Evolutionary conservation across 2,888 invertebrate species (phyloP), one percentile per base, ranked within the genome.

Genomic region (Serrognathus titanus): DNA sequence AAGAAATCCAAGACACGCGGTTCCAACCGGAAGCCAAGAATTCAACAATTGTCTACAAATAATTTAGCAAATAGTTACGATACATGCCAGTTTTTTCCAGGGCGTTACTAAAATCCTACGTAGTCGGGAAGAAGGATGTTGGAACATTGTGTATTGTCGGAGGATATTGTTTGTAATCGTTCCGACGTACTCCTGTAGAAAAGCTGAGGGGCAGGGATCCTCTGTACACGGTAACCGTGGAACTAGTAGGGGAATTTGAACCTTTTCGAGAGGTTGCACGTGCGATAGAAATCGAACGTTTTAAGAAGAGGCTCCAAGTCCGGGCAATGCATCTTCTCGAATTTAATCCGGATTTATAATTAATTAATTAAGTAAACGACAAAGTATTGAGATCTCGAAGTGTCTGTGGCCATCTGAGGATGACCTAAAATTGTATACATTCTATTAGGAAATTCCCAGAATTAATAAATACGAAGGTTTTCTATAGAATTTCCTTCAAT

Each of bases 161-260:
- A 3, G 80, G 75, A 63, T 71, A 75, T 62, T 88, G 88, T 36
- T 95, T 95, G 73, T 94, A 94, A 66, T 90, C 90, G 63, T 86
- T 86, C n/a, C 16, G 90, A 84, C 45, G 89, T 86, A 11, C 93
- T 94, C 59, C 86, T 83, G 75, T 94, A 96, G 78, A 92, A 88
- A 0, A 92, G 92, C 75, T 93, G 90, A 60, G 79, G 80, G 55
- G 63, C 81, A 76, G 76, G 87, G 84, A 57, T 78, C 73, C 77
- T 73, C 69, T 88, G 87, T 59, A 81, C 78, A 4, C 92, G 90
- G 73, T 94, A 94, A 6, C 92, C 93, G 71, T 86, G 85, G 72
- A 94, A 89, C 81, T 88, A 85, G 69, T 88, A 85, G 54, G 92
- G 90, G 77, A 88, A 85, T 66, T 89, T 88, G 71, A 90, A 89